These are phyloP conservation scores for Crambe crambe DNA, from an alignment of 37 sponge, comb jelly and placozoan genomes.

Conservation along the genomic window DNA sequence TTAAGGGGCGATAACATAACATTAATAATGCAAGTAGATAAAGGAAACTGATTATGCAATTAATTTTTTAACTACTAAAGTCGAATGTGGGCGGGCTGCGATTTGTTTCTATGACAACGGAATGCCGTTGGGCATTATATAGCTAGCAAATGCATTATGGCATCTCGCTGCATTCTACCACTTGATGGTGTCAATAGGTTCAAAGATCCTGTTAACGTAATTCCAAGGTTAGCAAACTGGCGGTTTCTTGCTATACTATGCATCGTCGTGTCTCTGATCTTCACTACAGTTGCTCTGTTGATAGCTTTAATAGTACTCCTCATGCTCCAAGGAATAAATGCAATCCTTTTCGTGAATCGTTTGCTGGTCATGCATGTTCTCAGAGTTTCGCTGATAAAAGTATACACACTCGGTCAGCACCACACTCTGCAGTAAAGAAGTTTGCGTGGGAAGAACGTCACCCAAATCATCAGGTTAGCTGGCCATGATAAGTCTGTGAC, in stretches of 20 bases:
- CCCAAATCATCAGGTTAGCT: neutral
- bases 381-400: neutral
- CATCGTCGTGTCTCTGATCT: no score
- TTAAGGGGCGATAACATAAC: conserved; percentile 95
- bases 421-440: neutral
- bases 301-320: neutral
- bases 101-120: neutral
- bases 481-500: no score
- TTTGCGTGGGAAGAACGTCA: neutral
- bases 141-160: neutral
- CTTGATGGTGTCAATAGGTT: no score
- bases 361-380: neutral
- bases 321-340: neutral
- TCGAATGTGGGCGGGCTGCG: neutral
- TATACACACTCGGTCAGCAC: neutral
- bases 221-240: no score
- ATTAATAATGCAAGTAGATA: conserved; percentile 61
- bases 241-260: no score
- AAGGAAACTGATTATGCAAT: neutral
- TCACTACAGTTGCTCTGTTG: no score
- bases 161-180: no score
- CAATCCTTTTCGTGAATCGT: neutral
- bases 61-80: no score
- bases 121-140: neutral
- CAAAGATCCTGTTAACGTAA: no score